Conservation (phyloP, 2,888 invertebrate species). For the Polyploca ridens region DNA sequence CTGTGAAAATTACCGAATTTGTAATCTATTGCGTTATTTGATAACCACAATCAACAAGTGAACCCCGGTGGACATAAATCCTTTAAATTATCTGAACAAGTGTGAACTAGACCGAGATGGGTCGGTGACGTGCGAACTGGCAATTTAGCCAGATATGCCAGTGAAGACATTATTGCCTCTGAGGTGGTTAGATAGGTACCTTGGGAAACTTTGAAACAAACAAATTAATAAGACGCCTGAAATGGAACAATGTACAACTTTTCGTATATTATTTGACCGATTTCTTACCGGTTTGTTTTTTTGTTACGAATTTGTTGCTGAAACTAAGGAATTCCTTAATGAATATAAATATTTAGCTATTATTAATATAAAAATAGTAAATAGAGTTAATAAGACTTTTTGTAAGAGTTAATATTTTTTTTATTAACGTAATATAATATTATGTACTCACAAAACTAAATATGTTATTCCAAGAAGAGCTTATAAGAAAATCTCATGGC, state of each 20-base stretch:
- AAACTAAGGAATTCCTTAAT: too few relatives aligned
- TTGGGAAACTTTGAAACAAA: background rate
- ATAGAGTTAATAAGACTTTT: too few relatives aligned
- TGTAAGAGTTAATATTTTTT: too few relatives aligned
- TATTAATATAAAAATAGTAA: too few relatives aligned
- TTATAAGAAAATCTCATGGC: background rate
- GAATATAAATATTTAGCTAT: too few relatives aligned
- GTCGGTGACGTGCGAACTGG: conserved; percentile 1
- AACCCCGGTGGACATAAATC: conserved; percentile 19
- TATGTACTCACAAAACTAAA: background rate
- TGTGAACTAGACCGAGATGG: conserved; percentile 15
- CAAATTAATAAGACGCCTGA: background rate
- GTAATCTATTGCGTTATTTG: conserved; percentile 11
- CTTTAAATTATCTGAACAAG: conserved; percentile 21
- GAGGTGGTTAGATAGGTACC: background rate
- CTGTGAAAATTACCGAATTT: conserved; percentile 10
- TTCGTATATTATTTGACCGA: background rate
- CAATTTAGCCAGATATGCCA: background rate
- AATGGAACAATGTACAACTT: background rate
- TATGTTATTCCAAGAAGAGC: background rate
- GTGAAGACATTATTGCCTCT: background rate
- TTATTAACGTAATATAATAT: too few relatives aligned
- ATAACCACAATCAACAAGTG: conserved; percentile 17
- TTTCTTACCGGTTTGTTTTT: background rate
- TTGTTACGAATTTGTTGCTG: too few relatives aligned